phyloP scores from a whole-genome alignment of 2,113 vertebrate species.

The Psephotus haematonotus region DNA sequence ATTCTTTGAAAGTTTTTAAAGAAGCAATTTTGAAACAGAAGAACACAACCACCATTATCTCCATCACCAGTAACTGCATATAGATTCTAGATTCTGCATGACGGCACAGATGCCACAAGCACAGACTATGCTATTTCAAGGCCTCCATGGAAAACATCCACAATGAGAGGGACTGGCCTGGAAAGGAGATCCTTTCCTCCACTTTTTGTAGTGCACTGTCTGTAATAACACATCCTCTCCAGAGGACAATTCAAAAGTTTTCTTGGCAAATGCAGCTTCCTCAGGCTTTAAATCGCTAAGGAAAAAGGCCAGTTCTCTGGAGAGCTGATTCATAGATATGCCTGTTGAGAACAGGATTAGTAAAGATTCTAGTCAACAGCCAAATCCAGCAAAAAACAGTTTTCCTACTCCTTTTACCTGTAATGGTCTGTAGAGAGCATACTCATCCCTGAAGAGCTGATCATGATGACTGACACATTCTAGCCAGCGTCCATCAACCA shows the following conservation, averaged over 20 bases:
- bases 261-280: background rate
- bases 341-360: background rate
- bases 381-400: background rate
- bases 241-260: background rate
- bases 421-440: conserved; percentile 92
- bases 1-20: background rate
- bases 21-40: background rate
- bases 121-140: background rate
- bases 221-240: background rate
- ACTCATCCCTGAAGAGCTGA: conserved; percentile 96
- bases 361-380: background rate
- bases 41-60: background rate
- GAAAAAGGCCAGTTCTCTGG: background rate
- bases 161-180: background rate
- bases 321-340: background rate
- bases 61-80: background rate
- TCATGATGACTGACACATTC: conserved; percentile 97
- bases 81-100: background rate
- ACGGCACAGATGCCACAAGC: background rate
- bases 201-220: background rate
- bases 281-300: background rate
- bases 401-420: conserved; percentile 79
- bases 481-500: conserved; percentile 96
- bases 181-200: background rate
- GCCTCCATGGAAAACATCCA: background rate